These are phyloP conservation scores for Pteronura brasiliensis DNA, from an alignment of 2,113 vertebrate genomes.

Conservation along the genomic window DNA sequence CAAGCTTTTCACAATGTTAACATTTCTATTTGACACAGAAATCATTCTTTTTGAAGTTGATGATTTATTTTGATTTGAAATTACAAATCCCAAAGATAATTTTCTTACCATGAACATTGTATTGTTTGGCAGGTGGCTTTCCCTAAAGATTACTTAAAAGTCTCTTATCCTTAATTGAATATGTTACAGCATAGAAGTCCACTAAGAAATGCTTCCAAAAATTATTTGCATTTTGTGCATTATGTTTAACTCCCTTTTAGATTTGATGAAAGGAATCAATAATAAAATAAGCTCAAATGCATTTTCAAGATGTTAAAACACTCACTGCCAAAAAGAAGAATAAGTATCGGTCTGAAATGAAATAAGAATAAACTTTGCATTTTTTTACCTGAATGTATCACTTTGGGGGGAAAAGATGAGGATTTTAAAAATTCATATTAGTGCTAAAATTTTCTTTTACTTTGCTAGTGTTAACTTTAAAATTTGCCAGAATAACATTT, in stretches of 20 bases:
- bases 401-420: not conserved
- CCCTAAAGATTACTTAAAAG: conserved; percentile 59
- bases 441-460: conserved; percentile 31
- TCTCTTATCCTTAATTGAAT: conserved; percentile 66
- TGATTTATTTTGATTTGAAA: conserved; percentile 71
- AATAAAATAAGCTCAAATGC: conserved; percentile 44
- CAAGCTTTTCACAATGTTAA: conserved; percentile 55
- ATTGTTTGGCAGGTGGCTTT: conserved; percentile 51
- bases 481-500: conserved; percentile 1
- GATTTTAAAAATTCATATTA: not conserved
- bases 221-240: conserved; percentile 54
- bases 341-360: conserved; percentile 19
- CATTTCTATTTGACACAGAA: conserved; percentile 62
- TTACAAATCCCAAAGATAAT: conserved; percentile 63
- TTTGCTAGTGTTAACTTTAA: conserved; percentile 47
- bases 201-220: conserved; percentile 50
- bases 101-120: conserved; percentile 55
- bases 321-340: conserved; percentile 22
- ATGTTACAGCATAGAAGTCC: conserved; percentile 43
- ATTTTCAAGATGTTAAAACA: conserved; percentile 57
- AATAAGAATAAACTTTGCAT: conserved; percentile 25
- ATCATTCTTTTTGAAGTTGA: conserved; percentile 45
- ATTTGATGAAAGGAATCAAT: conserved; percentile 49
- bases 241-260: conserved; percentile 42
- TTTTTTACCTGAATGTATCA: not conserved